phyloP scores from a whole-genome alignment of 2,888 invertebrate species.

The Anarsia innoxiella region DNA sequence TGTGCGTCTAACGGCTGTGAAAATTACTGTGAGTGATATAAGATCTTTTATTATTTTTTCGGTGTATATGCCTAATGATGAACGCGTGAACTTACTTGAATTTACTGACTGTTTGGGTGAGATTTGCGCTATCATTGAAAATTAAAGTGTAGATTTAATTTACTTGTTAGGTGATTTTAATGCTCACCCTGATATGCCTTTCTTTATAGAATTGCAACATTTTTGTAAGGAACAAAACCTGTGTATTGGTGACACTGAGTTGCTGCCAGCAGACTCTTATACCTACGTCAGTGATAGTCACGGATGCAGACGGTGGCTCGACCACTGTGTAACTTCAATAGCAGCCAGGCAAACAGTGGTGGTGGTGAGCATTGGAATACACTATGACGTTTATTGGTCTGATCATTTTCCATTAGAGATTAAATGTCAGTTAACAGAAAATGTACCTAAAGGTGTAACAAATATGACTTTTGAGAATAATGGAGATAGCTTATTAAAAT shows the following conservation, averaged over 20 bases:
- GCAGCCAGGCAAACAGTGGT: conserved; percentile 2
- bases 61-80: conserved; percentile 15
- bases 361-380: background rate
- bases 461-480: conserved; percentile 6
- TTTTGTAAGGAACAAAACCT: conserved; percentile 13
- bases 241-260: conserved; percentile 10
- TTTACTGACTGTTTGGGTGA: conserved; percentile 10
- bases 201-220: conserved; percentile 4
- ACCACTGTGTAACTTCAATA: conserved; percentile 1
- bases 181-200: conserved; percentile 6
- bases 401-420: background rate
- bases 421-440: background rate
- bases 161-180: conserved; percentile 6
- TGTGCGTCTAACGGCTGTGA: conserved; percentile 13
- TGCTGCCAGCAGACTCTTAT: conserved; percentile 5
- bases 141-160: conserved; percentile 4
- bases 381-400: conserved; percentile 3
- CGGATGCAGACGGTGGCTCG: conserved; percentile 3
- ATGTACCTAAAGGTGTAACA: conserved; percentile 4
- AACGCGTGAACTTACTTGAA: background rate
- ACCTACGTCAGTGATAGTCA: conserved; percentile 2
- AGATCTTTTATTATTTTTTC: conserved; percentile 11
- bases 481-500: conserved; percentile 4
- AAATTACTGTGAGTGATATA: background rate
- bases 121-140: conserved; percentile 11